Percentiles rank a stretch among this genome's conserved stretches.
Conservation (phyloP, 2,113 vertebrate species). For the Pygoscelis antarcticus region DNA sequence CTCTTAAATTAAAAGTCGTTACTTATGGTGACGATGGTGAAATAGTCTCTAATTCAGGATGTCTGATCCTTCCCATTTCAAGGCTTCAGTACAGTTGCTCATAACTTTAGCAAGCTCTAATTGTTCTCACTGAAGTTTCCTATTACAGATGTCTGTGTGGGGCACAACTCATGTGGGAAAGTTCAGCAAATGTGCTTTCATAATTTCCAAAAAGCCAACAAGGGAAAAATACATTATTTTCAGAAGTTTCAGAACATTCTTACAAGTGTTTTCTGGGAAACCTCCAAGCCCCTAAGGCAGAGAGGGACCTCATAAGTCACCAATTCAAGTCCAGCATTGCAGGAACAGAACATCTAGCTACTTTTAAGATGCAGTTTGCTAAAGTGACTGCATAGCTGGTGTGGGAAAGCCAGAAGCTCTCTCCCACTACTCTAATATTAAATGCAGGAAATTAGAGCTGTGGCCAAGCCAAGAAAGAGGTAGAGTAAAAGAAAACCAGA, state of each 20-base stretch:
- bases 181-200: neutral
- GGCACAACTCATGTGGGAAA: constrained; percentile 13
- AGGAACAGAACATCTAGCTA: neutral
- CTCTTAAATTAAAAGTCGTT: neutral
- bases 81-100: neutral
- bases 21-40: neutral
- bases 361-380: neutral
- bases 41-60: neutral
- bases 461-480: neutral
- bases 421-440: neutral
- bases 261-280: constrained; percentile 40
- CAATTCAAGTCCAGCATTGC: neutral
- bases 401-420: neutral
- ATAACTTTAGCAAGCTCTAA: neutral
- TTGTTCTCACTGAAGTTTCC: neutral
- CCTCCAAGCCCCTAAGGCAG: neutral
- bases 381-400: neutral
- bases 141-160: neutral
- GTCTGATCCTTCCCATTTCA: neutral
- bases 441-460: neutral
- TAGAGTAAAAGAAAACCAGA: neutral
- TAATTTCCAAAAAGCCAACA: neutral
- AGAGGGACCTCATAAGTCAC: neutral
- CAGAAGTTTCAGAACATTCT: constrained; percentile 4
- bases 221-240: constrained; percentile 29